These are phyloP conservation scores for Teleogryllus occipitalis DNA, from an alignment of 1,140 invertebrate species.

Conservation along the genomic window DNA sequence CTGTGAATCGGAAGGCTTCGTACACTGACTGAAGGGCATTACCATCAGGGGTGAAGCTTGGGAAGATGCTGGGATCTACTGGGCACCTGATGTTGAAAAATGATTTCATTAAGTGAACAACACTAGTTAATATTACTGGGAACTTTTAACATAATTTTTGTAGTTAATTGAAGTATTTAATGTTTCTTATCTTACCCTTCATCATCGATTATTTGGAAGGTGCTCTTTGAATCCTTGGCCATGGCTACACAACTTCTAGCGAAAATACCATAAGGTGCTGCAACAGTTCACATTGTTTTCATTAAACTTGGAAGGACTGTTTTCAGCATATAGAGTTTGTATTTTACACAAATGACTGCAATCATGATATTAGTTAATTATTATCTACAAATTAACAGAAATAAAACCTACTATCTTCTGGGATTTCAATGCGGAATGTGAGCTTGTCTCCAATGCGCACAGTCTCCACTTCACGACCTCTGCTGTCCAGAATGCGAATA, in stretches of 20 bases:
- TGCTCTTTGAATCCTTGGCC: constrained; percentile 93
- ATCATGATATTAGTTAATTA: too few relatives aligned
- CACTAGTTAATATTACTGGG: background rate
- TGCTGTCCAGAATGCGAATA: constrained; percentile 79
- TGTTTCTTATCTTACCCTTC: constrained; percentile 56
- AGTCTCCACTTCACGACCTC: constrained; percentile 81
- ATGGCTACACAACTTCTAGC: constrained; percentile 91
- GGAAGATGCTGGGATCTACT: constrained; percentile 87
- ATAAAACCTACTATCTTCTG: constrained; percentile 77
- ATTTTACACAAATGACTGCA: too few relatives aligned
- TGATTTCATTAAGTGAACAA: background rate
- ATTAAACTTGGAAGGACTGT: too few relatives aligned
- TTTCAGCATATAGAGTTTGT: too few relatives aligned
- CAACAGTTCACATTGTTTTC: constrained; percentile 28
- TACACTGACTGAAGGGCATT: constrained; percentile 84
- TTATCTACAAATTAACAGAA: background rate
- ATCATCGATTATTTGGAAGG: constrained; percentile 92
- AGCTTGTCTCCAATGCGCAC: constrained; percentile 90
- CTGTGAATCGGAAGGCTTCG: constrained; percentile 91
- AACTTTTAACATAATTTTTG: background rate
- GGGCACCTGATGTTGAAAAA: constrained; percentile 58
- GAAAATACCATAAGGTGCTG: constrained; percentile 92
- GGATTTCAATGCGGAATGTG: constrained; percentile 92
- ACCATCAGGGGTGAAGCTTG: constrained; percentile 76
- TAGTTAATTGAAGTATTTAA: background rate